These are phyloP conservation scores for Creontiades dilutus DNA, from an alignment of 2,888 invertebrate genomes.

Conservation along the genomic window DNA sequence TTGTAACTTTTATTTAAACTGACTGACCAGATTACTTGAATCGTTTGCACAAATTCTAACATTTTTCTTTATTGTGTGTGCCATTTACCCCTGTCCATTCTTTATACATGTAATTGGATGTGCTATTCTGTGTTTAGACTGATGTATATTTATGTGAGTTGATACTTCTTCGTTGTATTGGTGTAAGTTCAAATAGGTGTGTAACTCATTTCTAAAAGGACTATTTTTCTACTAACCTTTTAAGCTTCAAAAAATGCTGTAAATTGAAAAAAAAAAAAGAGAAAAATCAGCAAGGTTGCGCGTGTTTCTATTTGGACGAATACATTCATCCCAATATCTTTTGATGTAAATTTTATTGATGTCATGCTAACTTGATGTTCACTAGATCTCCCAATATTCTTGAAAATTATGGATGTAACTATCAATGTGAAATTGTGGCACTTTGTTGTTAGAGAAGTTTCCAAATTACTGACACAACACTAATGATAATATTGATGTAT, in stretches of 20 bases:
- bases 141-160: constrained; percentile 69
- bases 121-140: constrained; percentile 73
- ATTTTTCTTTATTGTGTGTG: constrained; percentile 68
- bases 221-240: constrained; percentile 71
- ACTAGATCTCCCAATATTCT: constrained; percentile 28
- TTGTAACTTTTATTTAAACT: constrained; percentile 14
- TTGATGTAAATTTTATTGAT: not conserved
- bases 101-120: constrained; percentile 69
- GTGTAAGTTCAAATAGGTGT: constrained; percentile 35
- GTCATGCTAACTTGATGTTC: constrained; percentile 22
- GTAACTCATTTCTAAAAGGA: constrained; percentile 58
- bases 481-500: not conserved
- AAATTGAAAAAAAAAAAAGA: not conserved
- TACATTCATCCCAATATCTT: not conserved
- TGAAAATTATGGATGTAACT: constrained; percentile 15
- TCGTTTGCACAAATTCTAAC: constrained; percentile 2
- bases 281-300: not conserved
- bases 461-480: constrained; percentile 1
- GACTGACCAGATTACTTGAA: constrained; percentile 26
- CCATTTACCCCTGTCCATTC: constrained; percentile 72
- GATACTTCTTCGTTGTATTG: constrained; percentile 30
- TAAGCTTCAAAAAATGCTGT: constrained; percentile 13
- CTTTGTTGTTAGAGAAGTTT: constrained; percentile 31
- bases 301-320: constrained; percentile 20
- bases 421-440: not conserved